Evolutionary conservation across 2,888 invertebrate species (phyloP), one percentile per base, ranked within the genome.

Genomic region (Nomada ruficornis): DNA sequence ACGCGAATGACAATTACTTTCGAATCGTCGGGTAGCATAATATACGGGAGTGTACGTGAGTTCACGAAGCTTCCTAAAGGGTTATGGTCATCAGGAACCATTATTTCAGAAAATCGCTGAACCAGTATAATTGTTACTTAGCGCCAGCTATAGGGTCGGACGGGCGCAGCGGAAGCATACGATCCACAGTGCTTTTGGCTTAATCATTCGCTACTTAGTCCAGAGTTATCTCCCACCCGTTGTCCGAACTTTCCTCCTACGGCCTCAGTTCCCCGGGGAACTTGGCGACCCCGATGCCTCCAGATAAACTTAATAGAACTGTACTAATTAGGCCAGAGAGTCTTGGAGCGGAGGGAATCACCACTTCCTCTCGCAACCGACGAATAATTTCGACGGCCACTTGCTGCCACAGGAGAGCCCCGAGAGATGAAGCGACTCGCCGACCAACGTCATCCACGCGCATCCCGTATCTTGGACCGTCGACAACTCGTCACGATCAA

Each of bases 301-400:
- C 84, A 91, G 92, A 92, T 91, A 92, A 92, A 92, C 90, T 91
- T 92, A 92, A 92, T 91, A 91, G 91, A 89, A 88, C 86, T 86
- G 86, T 88, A 86, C 87, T 90, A 91, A 91, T 91, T 91, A 88
- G 85, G 85, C 87, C 82, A 87, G 88, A 86, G 87, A 88, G 87
- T 83, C 83, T 83, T 69, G 74, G 72, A 69, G 62, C 64, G 42
- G 52, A 36, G 78, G 82, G 79, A 86, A 84, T 70, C 70, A 71
- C 63, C 57, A 57, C 13, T 20, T 4, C 23, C 69, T 87, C 83
- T 81, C 80, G 88, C 75, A n/a, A 68, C 13, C 29, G 69, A 73
- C 79, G 81, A 86, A 88, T 88, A 88, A 88, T 88, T 86, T 79
- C 74, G 52, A 68, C 67, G 81, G 52, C 79, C 77, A 71, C 80